Evolutionary conservation across 1,140 invertebrate species (phyloP).

Genomic region (Zaprionus africanus): DNA sequence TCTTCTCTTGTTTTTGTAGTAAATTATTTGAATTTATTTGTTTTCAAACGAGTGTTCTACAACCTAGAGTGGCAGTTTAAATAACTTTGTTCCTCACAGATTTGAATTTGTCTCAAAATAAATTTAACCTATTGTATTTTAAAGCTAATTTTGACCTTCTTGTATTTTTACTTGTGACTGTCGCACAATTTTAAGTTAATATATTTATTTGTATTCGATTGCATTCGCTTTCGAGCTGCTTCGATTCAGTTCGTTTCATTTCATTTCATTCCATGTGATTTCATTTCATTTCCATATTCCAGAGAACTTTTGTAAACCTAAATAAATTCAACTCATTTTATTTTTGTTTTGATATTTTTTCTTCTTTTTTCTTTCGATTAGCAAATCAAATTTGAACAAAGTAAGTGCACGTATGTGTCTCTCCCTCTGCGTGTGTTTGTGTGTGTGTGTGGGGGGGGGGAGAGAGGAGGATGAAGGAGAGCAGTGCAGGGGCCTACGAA

Average conservation of each 20-base stretch:
- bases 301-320: background rate
- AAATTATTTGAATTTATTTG: too few relatives aligned
- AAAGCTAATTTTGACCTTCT: too few relatives aligned
- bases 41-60: too few relatives aligned
- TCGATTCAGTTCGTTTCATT: background rate
- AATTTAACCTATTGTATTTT: too few relatives aligned
- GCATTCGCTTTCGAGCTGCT: background rate
- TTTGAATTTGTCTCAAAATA: too few relatives aligned
- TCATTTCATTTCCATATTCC: background rate
- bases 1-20: too few relatives aligned
- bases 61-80: too few relatives aligned
- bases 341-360: background rate
- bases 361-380: slow-evolving; percentile 1
- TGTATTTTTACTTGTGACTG: background rate
- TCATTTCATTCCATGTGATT: background rate
- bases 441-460: background rate
- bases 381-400: slow-evolving; percentile 5
- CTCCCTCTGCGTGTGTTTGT: background rate
- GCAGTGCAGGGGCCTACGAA: background rate
- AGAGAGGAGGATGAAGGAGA: background rate
- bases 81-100: too few relatives aligned
- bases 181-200: background rate
- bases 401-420: slow-evolving; percentile 3
- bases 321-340: slow-evolving; percentile 4
- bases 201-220: background rate